phyloP scores from a whole-genome alignment of 2,113 vertebrate species.

The Phodopus roborovskii region DNA sequence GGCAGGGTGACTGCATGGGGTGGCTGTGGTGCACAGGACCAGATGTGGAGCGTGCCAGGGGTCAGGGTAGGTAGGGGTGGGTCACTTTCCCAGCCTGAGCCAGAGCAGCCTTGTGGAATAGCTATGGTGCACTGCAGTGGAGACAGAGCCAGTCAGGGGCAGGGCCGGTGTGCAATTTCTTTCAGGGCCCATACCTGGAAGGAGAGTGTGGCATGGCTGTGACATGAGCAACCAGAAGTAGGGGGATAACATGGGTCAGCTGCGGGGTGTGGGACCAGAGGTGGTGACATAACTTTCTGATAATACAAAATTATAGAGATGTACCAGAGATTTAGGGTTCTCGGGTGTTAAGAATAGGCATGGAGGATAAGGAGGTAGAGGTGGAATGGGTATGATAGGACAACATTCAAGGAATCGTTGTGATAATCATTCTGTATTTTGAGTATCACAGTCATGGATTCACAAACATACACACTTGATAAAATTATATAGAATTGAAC shows the following conservation, averaged over 20 bases:
- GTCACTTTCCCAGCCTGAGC: background rate
- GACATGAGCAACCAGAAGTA: background rate
- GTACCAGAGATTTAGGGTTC: background rate
- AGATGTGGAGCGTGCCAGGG: background rate
- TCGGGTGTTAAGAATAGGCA: background rate
- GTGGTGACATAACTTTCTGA: background rate
- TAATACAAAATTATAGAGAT: background rate
- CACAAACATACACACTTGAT: background rate
- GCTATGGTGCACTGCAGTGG: background rate
- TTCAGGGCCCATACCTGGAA: background rate
- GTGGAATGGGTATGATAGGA: background rate
- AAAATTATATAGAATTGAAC: background rate
- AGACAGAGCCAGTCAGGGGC: background rate
- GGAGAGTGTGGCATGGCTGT: background rate
- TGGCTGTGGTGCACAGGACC: background rate
- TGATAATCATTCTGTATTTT: background rate
- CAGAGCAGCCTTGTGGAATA: background rate
- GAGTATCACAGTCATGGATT: background rate
- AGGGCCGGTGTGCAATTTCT: background rate
- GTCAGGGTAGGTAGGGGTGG: background rate
- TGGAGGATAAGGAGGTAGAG: background rate
- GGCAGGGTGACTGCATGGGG: background rate
- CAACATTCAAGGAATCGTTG: background rate
- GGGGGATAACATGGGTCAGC: background rate
- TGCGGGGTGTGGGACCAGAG: background rate